Percentiles rank a stretch among this genome's conserved stretches.
Evolutionary conservation across 2,888 invertebrate genomes (phyloP).

Genomic region (Euplagia quadripunctaria): DNA sequence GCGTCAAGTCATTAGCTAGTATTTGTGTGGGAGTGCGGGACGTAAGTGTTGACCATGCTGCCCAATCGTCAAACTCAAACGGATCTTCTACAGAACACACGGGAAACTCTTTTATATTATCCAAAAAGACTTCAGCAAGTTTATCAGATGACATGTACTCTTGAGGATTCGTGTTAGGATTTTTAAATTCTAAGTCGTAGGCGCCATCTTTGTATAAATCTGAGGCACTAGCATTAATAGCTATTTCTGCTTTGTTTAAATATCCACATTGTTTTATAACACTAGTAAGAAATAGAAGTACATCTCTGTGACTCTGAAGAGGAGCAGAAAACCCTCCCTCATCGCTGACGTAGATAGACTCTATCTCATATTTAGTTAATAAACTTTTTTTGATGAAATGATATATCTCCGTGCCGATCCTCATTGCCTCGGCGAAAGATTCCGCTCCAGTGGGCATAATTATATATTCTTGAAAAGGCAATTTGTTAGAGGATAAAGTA

Average conservation of each 20-base stretch:
- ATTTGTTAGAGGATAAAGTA: constrained; percentile 97
- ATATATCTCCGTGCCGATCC: constrained; percentile 98
- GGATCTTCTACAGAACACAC: constrained; percentile 99
- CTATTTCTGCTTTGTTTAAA: constrained; percentile 96
- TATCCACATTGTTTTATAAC: constrained; percentile 98
- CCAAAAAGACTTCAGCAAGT: constrained; percentile 94
- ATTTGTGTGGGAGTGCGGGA: constrained; percentile 91
- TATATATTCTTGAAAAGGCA: constrained; percentile 98
- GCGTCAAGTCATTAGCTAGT: constrained; percentile 98
- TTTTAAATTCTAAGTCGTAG: constrained; percentile 99
- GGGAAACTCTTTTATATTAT: constrained; percentile 95
- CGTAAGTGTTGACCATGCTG: constrained; percentile 94
- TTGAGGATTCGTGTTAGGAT: constrained; percentile 94
- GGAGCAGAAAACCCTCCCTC: constrained; percentile 99
- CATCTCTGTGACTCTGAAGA: constrained; percentile 97
- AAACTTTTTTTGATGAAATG: constrained; percentile 97
- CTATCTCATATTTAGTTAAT: constrained; percentile 95
- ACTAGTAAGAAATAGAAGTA: constrained; percentile 92
- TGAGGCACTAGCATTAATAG: constrained; percentile 98
- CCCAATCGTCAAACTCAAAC: constrained; percentile 99
- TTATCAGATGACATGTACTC: constrained; percentile 94
- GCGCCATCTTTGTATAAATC: constrained; percentile 95
- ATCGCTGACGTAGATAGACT: constrained; percentile 97
- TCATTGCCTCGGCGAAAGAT: constrained; percentile 98
- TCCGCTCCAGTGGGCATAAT: constrained; percentile 96